Base-by-base conservation (phyloP, 2,797 vertebrate species). In the Bovichtus variegatus region DNA sequence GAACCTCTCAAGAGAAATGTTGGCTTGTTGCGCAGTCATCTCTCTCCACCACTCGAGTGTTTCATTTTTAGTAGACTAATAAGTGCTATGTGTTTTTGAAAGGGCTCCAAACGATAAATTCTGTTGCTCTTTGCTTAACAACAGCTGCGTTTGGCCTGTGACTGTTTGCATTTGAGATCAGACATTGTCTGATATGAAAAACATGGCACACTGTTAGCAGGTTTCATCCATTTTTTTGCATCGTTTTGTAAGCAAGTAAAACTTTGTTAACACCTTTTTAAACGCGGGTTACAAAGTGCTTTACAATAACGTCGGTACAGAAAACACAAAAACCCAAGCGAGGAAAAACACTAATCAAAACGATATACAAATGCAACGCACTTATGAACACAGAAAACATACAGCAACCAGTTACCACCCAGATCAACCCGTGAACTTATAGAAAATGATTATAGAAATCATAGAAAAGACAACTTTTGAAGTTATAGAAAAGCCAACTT, bases 1-100 rank as follows among this genome's bases (percentile, higher is more conserved):
- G 71, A 78, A 76, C 63, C 83, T 89, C 87, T 89, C 77, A 69
- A 74, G 78, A 82, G 75, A 86, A 77, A 85, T 76, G 73, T 76
- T 79, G 49, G 74, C 84, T 74, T 71, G 76, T 80, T 83, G 73
- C 38, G 2, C 51, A 82, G 82, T 75, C 62, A 72, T 80, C 74
- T 68, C 53, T n/a, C 55, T 74, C 66, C 66, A 50, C 44, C 19
- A 41, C 66, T 75, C 1, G 9, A 81, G 44, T 72, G 78, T 76
- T 91, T 81, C 55, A 59, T 82, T 88, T 83, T 84, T 71, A 74
- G 70, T 67, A 54, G 49, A 76, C 71, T 65, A 76, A 78, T 73
- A 84, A 85, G 76, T 81, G 67, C 72, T 59, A 54, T 62, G 64
- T 82, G 74, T n/a, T 86, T 83, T 86, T 78, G 51, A 77, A 84